Base-by-base conservation (phyloP, 2,888 invertebrate genomes). In the Ptilodon capucinus region DNA sequence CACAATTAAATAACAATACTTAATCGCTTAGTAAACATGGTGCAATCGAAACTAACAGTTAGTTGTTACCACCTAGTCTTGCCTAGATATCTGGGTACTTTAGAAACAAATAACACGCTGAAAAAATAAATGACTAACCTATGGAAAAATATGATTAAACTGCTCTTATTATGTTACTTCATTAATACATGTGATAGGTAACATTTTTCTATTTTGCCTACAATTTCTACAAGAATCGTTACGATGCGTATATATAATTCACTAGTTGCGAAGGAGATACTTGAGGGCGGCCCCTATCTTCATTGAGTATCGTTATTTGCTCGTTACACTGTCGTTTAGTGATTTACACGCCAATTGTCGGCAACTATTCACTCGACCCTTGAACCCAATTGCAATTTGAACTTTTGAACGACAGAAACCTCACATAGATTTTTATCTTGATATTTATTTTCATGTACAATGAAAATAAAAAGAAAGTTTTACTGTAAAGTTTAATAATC, bases 331-430 rank as follows among this genome's bases (percentile, higher is more conserved):
- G 70, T 57, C 61, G 59, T 61, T 57, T 68, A 70, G 68, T 81
- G 80, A 83, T 87, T 84, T 84, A 82, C 70, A 64, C 62, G 75
- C 71, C 84, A 83, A 81, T 84, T 81, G 79, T 74, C 68, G 52
- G 57, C 69, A 67, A 60, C 68, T 70, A 68, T 62, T 70, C 64
- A 59, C 60, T 71, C 57, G 66, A 64, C 54, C 57, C 48, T 63
- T 65, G 66, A 57, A 56, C 60, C 49, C 39, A 16, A 42, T 52
- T 42, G 47, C 51, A 54, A 63, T 59, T 61, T 53, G 54, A 59
- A 43, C 48, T 62, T 59, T 61, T 53, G 54, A 59, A 43, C 48
- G 60, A 62, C 60, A 61, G 58, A 66, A 64, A 62, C 59, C 60
- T 66, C n/a, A n/a, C n/a, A n/a, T 66, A 62, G 48, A 49, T 18